Evolutionary conservation across 1,140 invertebrate species (phyloP).

Genomic region (Gonatopus flavifemur): DNA sequence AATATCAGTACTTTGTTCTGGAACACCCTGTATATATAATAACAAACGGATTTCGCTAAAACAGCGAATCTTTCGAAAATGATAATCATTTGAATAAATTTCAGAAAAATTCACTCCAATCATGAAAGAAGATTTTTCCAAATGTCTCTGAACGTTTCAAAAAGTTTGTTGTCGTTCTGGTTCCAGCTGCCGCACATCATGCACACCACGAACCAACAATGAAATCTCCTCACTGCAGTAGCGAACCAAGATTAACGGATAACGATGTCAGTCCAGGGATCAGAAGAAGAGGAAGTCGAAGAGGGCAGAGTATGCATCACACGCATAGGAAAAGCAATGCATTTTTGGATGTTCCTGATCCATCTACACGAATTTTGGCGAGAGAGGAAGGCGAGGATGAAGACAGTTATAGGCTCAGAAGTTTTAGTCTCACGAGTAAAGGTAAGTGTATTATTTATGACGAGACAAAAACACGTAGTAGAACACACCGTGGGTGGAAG

Average conservation of each 20-base stretch:
- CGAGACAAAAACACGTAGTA: no score
- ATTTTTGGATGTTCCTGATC: slow-evolving; percentile 78
- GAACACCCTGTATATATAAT: no score
- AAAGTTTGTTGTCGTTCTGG: no score
- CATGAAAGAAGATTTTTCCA: no score
- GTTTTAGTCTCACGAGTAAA: slow-evolving; percentile 87
- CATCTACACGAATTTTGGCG: slow-evolving; percentile 35
- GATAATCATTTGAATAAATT: no score
- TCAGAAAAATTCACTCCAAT: no score
- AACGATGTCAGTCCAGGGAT: slow-evolving; percentile 61
- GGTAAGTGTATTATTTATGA: slow-evolving; percentile 64
- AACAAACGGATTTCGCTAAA: no score
- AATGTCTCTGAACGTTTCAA: no score
- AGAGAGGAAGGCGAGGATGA: slow-evolving; percentile 69
- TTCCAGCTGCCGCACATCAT: slow-evolving; percentile 44
- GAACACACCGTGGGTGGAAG: no score
- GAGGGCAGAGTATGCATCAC: slow-evolving; percentile 58
- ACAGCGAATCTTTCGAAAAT: no score
- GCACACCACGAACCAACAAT: slow-evolving; percentile 48
- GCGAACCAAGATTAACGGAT: slow-evolving; percentile 62
- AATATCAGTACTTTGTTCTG: no score
- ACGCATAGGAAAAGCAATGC: slow-evolving; percentile 69
- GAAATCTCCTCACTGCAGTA: slow-evolving; percentile 59
- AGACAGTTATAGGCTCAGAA: slow-evolving; percentile 81
- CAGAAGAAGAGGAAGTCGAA: slow-evolving; percentile 58